Evolutionary conservation across 2,888 invertebrate species (phyloP), one percentile per base, ranked within the genome.

Genomic region (Polymixis lichenea): DNA sequence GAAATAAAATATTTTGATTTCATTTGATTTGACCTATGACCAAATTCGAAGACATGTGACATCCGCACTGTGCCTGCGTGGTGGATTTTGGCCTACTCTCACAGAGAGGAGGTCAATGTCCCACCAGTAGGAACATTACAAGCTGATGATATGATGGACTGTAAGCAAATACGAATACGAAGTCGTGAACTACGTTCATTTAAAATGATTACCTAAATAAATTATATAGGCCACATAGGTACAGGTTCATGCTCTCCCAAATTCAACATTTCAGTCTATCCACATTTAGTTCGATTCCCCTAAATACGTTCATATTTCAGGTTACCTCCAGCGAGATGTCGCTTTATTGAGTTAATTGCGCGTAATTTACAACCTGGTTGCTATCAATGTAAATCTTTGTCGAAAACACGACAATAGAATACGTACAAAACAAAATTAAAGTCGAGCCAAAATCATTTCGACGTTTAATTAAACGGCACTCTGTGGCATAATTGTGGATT

Each of bases 391-490:
- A 88, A 89, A 89, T 90, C 86, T 90, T 90, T 90, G 90, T 87
- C 83, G 87, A 85, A 87, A 89, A 87, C 85, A 86, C 77, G 89
- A 92, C 92, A 93, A 93, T 92, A 91, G 91, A 89, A 91, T 90
- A 88, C 86, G 89, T 84, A 90, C 90, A 90, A 93, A 92, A 91
- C 90, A 93, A 93, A 90, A 93, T 94, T 93, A 93, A 91, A 91
- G 88, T 90, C 85, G 83, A 84, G 76, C 87, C 89, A 87, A 92
- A 94, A 93, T 93, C 91, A 91, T 91, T 90, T 86, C 89, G 80
- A 87, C 86, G 90, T 91, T 93, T 94, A 94, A 95, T 95, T 94
- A 93, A 94, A 93, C 90, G 89, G 88, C 89, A 89, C 90, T 90
- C 86, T 86, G 91, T 87, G 89, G 89, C 91, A 88, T 93, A 94